Percentiles rank a stretch among this genome's conserved stretches.
These are phyloP conservation scores for Decapterus maruadsi DNA, from an alignment of 2,797 vertebrate genomes.

Conservation along the genomic window DNA sequence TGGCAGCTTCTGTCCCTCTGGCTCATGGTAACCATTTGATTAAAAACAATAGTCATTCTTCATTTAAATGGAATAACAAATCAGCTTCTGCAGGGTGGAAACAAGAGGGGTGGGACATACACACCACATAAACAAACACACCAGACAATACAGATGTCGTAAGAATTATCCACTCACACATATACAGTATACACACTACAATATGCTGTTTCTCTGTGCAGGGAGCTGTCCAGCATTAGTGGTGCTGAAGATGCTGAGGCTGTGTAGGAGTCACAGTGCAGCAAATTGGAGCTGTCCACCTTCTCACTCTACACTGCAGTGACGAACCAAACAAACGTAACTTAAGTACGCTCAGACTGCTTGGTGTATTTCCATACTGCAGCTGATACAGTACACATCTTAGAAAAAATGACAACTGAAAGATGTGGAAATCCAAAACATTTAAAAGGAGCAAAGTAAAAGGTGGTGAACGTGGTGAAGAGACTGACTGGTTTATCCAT, in stretches of 20 bases:
- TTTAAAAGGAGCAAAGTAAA: not conserved
- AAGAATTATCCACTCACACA: slow-evolving; percentile 16
- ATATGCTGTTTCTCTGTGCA: slow-evolving; percentile 10
- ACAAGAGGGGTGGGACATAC: slow-evolving; percentile 9
- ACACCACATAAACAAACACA: slow-evolving; percentile 33
- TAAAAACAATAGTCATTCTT: slow-evolving; percentile 84
- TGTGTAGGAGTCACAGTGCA: slow-evolving; percentile 1
- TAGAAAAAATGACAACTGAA: not conserved
- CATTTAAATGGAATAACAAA: slow-evolving; percentile 86
- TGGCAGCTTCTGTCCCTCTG: slow-evolving; percentile 70
- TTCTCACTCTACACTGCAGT: slow-evolving; percentile 18
- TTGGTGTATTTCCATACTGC: not conserved
- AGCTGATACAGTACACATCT: slow-evolving; percentile 1
- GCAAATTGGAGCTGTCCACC: slow-evolving; percentile 61
- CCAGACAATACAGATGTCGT: slow-evolving; percentile 43
- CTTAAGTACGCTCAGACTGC: not conserved
- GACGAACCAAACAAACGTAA: slow-evolving; percentile 27
- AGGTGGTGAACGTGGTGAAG: not conserved
- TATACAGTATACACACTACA: not conserved
- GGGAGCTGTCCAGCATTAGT: slow-evolving; percentile 69
- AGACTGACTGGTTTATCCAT: not conserved
- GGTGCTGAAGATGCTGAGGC: slow-evolving; percentile 64
- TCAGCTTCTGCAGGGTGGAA: slow-evolving; percentile 64
- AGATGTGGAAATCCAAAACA: not conserved
- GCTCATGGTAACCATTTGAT: slow-evolving; percentile 82